Percentiles rank a stretch among this genome's conserved stretches.
Conservation (phyloP, 1,140 invertebrate genomes). For the Nylanderia fulva region DNA sequence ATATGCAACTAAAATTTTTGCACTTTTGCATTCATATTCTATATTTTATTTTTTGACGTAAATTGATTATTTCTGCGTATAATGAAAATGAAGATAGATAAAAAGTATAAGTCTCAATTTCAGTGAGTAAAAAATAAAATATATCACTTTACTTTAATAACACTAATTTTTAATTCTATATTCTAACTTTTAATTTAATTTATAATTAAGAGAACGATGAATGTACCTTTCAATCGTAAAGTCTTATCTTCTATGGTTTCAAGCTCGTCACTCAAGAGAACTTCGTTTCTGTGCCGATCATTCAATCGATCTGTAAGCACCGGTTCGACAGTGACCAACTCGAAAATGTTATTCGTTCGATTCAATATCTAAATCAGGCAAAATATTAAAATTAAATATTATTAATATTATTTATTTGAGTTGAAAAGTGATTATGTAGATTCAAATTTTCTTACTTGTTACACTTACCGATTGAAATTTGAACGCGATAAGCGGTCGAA, state of each 20-base stretch:
- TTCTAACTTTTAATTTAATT: neutral
- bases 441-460: neutral
- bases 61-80: neutral
- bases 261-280: constrained; percentile 89
- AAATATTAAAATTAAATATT: too few species aligned
- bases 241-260: constrained; percentile 89
- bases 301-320: constrained; percentile 89
- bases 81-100: neutral
- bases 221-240: constrained; percentile 92
- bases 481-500: constrained; percentile 96
- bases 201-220: neutral
- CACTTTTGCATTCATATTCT: neutral
- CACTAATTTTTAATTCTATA: neutral
- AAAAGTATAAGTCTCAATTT: neutral
- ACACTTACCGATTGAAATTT: constrained; percentile 94
- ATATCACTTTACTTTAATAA: neutral
- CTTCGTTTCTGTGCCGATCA: constrained; percentile 85
- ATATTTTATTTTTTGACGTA: neutral
- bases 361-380: constrained; percentile 92
- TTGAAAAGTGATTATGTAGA: too few species aligned
- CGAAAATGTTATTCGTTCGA: constrained; percentile 98
- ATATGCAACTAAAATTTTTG: neutral
- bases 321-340: constrained; percentile 94
- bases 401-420: neutral
- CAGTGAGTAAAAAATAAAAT: neutral